Percentiles rank a stretch among this genome's conserved stretches.
These are phyloP conservation scores for Chrysotoxum bicinctum DNA, from an alignment of 2,888 invertebrate species.

Conservation along the genomic window DNA sequence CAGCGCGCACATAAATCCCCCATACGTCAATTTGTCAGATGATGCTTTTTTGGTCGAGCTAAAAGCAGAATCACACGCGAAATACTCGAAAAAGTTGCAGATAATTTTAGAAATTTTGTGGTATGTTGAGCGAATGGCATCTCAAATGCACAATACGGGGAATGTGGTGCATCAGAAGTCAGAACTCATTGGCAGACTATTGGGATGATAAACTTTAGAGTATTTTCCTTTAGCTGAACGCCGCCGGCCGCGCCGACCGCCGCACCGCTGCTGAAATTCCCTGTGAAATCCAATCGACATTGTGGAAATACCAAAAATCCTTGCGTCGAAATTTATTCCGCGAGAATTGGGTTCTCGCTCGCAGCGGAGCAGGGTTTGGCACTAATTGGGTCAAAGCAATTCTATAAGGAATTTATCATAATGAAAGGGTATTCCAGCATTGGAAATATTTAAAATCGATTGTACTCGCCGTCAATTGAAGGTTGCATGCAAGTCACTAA, in stretches of 20 bases:
- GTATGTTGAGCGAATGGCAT: slow-evolving; percentile 13
- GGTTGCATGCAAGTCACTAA: not conserved
- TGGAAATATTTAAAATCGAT: not conserved
- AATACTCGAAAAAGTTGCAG: not conserved
- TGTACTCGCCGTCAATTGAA: not conserved
- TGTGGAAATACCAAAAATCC: not conserved
- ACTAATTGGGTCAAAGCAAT: slow-evolving; percentile 32
- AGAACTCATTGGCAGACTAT: slow-evolving; percentile 26
- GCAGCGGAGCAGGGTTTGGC: not conserved
- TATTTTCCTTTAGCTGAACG: slow-evolving; percentile 7
- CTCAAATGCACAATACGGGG: not conserved
- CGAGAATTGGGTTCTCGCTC: slow-evolving; percentile 9
- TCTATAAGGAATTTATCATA: slow-evolving; percentile 24
- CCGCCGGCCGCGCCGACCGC: not conserved
- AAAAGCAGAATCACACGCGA: not conserved
- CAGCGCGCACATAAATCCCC: slow-evolving; percentile 63
- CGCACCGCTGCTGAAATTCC: slow-evolving; percentile 1
- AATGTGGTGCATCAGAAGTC: slow-evolving; percentile 7
- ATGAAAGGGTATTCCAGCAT: not conserved
- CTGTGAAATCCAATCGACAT: slow-evolving; percentile 4
- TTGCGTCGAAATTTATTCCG: not conserved
- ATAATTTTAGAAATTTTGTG: slow-evolving; percentile 24
- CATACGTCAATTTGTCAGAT: slow-evolving; percentile 70
- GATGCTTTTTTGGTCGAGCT: not conserved
- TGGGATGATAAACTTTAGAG: slow-evolving; percentile 3